Base-by-base conservation (phyloP, 2,113 vertebrate genomes). In the Tapirus terrestris region DNA sequence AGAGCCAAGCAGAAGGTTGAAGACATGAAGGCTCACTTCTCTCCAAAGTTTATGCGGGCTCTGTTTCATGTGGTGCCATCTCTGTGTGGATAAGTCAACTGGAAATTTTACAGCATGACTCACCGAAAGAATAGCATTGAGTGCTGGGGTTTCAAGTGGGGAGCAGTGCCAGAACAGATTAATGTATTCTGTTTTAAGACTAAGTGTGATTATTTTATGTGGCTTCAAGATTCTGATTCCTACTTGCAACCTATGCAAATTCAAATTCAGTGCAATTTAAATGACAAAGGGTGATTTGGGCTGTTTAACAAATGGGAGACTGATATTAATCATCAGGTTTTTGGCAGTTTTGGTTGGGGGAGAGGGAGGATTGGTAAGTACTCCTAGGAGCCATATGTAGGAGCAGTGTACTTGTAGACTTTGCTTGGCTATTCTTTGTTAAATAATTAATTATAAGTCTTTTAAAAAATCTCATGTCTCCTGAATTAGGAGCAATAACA, bases 241-340 rank as follows among this genome's bases (percentile, higher is more conserved):
- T 86, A 83, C 88, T 96, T 98, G 25, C 81, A 98, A 67, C 4
- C 97, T 98, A 80, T 93, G 84, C 85, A 98, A 97, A 98, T 73
- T 0, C 33, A 87, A 82, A 36, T 93, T 94, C 90, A 93, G 45
- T 91, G 63, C 96, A 81, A 95, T 98, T 97, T 97, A 92, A 95
- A 76, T 97, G 95, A 97, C 97, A 98, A 98, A 98, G 91, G 97
- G 72, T 60, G 89, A 94, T 18, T 96, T 88, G 81, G 79, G 23
- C 80, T 93, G 9, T 8, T 33, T 97, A 97, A 88, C 96, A 97
- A 96, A 94, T 96, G 97, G 97, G 86, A 97, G 65, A 87, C 31
- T 91, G n/a, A 8, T 82, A 90, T 98, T 97, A 97, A 94, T 17
- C 87, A 80, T 29, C 77, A 95, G 91, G 76, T 89, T 98, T 86